Evolutionary conservation across 2,797 vertebrate species (phyloP), one percentile per base, ranked within the genome.

Genomic region (Xyrichtys novacula): DNA sequence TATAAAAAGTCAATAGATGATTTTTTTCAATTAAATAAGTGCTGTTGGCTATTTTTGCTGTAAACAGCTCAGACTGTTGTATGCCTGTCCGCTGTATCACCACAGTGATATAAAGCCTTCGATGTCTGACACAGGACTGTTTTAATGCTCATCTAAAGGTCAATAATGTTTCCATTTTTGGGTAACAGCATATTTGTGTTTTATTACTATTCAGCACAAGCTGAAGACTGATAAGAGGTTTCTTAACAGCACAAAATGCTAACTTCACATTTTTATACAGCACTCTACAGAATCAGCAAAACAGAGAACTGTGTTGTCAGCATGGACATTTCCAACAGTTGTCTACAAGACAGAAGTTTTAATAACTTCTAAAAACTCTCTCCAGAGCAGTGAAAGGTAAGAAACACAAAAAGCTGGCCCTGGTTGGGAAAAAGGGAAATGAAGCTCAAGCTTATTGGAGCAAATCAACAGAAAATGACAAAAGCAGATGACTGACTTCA

Each of bases 131-230:
- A 25, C 16, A 25, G n/a, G 28, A 28, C 19, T 53, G 22, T 25
- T 23, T 54, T 16, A 15, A 50, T 40, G 42, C 65, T 65, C 69
- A 74, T 70, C 57, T 69, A n/a, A 63, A 66, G 71, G 63, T 73
- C 63, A 65, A 20, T 56, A 42, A 52, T 55, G 47, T 70, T 74
- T 70, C 42, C 25, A 66, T 32, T 38, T 64, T 38, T 52, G 48
- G n/a, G 25, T 16, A 58, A 70, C 22, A 56, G 60, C 39, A 76
- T 53, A 43, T 58, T 67, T 29, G 10, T 43, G 16, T 56, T 74
- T 73, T 83, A 73, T 74, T 74, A 57, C 28, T 59, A 62, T 71
- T 84, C 77, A 76, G 83, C 63, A 63, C 31, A 49, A 70, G 64
- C 64, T 56, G 57, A 22, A 74, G 57, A 79, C 59, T 49, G 73